Evolutionary conservation across 2,888 invertebrate species (phyloP).

Genomic region (Catocala fraxini): DNA sequence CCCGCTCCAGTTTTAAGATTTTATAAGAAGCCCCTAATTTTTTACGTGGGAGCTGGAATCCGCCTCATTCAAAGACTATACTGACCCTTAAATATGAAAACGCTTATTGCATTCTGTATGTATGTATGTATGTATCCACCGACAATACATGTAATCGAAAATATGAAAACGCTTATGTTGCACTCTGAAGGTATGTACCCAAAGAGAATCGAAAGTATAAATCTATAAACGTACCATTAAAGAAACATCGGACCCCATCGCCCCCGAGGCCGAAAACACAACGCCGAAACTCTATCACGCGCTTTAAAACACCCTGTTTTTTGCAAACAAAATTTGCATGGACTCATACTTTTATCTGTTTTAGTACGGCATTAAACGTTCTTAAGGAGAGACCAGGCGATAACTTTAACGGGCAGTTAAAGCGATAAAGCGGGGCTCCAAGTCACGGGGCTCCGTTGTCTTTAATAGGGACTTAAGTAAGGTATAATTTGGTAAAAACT

Average conservation of each 20-base stretch:
- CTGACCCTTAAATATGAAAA: too few relatives aligned
- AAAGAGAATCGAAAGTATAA: too few relatives aligned
- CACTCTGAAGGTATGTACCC: too few relatives aligned
- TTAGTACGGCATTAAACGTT: conserved; percentile 35
- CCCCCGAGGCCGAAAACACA: not conserved
- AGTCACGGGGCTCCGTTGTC: conserved; percentile 4
- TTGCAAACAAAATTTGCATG: conserved; percentile 9
- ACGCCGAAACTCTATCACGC: not conserved
- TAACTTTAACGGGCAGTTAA: conserved; percentile 49
- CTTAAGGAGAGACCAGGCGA: conserved; percentile 23
- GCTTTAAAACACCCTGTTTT: conserved; percentile 2
- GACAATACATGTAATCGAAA: too few relatives aligned
- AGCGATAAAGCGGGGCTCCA: conserved; percentile 16
- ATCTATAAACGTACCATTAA: too few relatives aligned
- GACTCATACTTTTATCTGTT: conserved; percentile 32
- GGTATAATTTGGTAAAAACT: not conserved
- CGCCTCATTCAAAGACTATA: too few relatives aligned
- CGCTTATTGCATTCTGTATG: too few relatives aligned
- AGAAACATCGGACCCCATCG: not conserved
- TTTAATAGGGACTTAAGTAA: conserved; percentile 1
- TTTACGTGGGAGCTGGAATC: too few relatives aligned
- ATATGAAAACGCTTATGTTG: too few relatives aligned
- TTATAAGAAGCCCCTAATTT: too few relatives aligned
- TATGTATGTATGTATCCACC: too few relatives aligned
- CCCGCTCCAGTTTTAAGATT: too few relatives aligned